Base-by-base conservation (phyloP, 2,797 vertebrate species). In the Schizopygopsis malacanthus region DNA sequence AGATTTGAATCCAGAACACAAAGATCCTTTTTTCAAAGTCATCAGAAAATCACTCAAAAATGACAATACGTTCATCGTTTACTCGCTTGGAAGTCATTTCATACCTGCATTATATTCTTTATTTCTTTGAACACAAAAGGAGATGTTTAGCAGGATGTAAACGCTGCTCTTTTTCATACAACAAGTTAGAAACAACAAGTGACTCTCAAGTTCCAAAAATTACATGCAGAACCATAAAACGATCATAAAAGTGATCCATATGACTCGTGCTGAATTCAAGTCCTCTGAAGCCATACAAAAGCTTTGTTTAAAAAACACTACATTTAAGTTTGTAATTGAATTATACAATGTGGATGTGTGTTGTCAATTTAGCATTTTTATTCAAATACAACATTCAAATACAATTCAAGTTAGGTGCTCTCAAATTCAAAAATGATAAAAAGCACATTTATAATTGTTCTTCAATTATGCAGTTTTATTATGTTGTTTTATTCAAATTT, bases 1-100 rank as follows among this genome's bases (percentile, higher is more conserved):
- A 86, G 87, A 94, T 90, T 94, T 91, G 90, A 84, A 45, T 91
- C 91, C 91, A 91, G 88, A 92, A 87, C 69, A 87, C 79, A 7
- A 88, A 86, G 87, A 63, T 39, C 52, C 25, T 50, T 20, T 37
- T 69, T 50, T 56, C n/a, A 84, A 47, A 87, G 89, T 89, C 87
- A 82, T 69, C 59, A 59, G 92, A 91, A 93, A 84, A 90, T 28
- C 33, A 63, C 75, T 45, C 22, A 25, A 13, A 80, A 80, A 18
- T n/a, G 13, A 61, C 2, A 52, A 47, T 47, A 16, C n/a, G 4
- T 52, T 50, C 25, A 47, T 61, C 13, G 2, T 45, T 72, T 67
- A 37, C 39, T 70, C 18, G 4, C 47, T 52, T 1, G 5, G 15
- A 41, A 47, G 43, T 39, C 9, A 2, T 56, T 39, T 22, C 12